phyloP scores from a whole-genome alignment of 2,113 vertebrate species.

The Periophthalmodon schlosseri region DNA sequence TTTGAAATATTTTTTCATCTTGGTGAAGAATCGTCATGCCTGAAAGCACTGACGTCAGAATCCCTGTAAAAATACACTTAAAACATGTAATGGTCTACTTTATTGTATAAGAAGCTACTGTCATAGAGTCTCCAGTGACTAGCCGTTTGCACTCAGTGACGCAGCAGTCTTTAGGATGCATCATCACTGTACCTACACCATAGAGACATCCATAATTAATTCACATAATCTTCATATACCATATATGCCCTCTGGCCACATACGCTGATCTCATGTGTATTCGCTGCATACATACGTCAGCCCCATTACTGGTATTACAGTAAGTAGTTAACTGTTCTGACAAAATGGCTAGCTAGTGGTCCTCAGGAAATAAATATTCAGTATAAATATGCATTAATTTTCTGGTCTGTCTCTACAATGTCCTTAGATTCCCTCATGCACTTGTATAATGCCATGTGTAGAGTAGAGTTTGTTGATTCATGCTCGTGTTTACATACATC shows the following conservation, averaged over 20 bases:
- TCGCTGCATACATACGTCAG: background rate
- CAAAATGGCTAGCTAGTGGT: background rate
- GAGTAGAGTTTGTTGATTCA: background rate
- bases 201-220: background rate
- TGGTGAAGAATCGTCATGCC: no score
- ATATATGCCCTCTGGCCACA: background rate
- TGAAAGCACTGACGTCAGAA: no score
- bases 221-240: background rate
- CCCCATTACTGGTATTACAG: background rate
- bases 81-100: no score
- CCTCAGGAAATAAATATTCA: background rate
- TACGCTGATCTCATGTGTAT: background rate
- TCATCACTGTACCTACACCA: background rate
- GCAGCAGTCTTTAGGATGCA: constrained; percentile 6
- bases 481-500: constrained; percentile 14
- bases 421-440: background rate
- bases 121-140: background rate
- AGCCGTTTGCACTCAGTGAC: background rate
- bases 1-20: no score
- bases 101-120: background rate
- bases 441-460: background rate
- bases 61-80: no score
- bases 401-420: background rate
- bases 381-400: background rate
- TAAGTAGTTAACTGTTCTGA: background rate